Evolutionary conservation across 2,888 invertebrate genomes (phyloP), one percentile per base, ranked within the genome.

Genomic region (Octonoba sinensis): DNA sequence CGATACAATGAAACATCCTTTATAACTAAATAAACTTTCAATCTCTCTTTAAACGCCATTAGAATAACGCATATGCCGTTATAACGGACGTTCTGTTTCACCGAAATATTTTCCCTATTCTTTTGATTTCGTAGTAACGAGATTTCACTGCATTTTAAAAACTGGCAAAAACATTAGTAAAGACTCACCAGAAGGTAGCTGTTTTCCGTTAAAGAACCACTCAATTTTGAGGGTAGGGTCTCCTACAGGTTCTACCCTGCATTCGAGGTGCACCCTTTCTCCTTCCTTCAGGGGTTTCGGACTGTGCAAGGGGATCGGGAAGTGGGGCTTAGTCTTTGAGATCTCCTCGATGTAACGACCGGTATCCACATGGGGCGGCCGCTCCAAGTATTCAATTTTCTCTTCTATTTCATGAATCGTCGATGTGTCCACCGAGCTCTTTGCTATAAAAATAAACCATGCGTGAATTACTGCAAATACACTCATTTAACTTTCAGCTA

Each of bases 251-350:
- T 96, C 96, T 20, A 99, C 95, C 86, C 95, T 94, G 66, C 95
- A 97, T 89, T 99, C 97, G 84, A 99, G 91, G 89, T 97, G 97
- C 65, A 97, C 90, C 87, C 96, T 95, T 88, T 94, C 94, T 60
- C 96, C 95, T 89, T 96, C 96, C 83, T 93, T 92, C 20, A 95
- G 91, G 44, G 95, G 94, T 86, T 93, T 92, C n/a, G 94, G 94
- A 86, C 96, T 95, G 56, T 93, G 93, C 64, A 97, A 89, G 1
- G 96, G 96, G 87, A 95, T 95, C 0, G 95, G 93, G 88, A 97
- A 97, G 75, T 96, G 93, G n/a, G 97, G 97, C 89, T 96, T 96
- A 0, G 95, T 95, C 89, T 96, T 96, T 1, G 95, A 95, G 84
- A 95, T 94, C 90, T 96, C 96, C 89, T 96, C 96, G 87, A 96